Conservation (phyloP, 1,140 invertebrate species). For the Octopus sinensis region DNA sequence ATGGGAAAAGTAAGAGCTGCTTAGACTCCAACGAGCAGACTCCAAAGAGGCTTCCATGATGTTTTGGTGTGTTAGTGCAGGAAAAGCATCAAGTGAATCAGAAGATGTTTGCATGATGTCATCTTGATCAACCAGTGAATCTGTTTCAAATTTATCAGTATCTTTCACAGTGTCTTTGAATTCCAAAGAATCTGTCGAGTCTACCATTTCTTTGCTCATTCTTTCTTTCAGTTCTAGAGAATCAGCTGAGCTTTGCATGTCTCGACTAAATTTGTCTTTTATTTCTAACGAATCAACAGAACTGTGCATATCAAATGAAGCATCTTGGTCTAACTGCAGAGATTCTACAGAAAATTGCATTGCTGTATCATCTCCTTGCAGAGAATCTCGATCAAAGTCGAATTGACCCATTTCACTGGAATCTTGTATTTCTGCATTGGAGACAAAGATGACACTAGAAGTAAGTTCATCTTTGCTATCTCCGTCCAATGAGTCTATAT, state of each 20-base stretch:
- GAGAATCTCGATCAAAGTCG: slow-evolving; percentile 34
- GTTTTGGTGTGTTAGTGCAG: slow-evolving; percentile 34
- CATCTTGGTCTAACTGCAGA: slow-evolving; percentile 29
- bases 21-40: slow-evolving; percentile 41
- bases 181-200: slow-evolving; percentile 67
- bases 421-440: not conserved
- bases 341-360: slow-evolving; percentile 54
- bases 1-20: slow-evolving; percentile 44
- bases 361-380: slow-evolving; percentile 47
- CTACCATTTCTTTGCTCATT: slow-evolving; percentile 43
- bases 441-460: slow-evolving; percentile 43
- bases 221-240: slow-evolving; percentile 62
- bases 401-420: not conserved
- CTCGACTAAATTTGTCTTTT: not conserved
- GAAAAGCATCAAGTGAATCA: slow-evolving; percentile 47
- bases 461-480: slow-evolving; percentile 48
- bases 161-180: slow-evolving; percentile 43
- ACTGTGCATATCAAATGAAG: slow-evolving; percentile 36
- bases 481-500: slow-evolving; percentile 49
- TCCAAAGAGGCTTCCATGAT: slow-evolving; percentile 48
- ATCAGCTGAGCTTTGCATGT: slow-evolving; percentile 63
- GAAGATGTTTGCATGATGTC: slow-evolving; percentile 44
- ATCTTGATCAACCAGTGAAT: slow-evolving; percentile 60
- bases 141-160: slow-evolving; percentile 38
- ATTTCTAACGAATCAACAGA: slow-evolving; percentile 27